Conservation (phyloP, 2,113 vertebrate species). For the Brienomyrus longianalis region DNA sequence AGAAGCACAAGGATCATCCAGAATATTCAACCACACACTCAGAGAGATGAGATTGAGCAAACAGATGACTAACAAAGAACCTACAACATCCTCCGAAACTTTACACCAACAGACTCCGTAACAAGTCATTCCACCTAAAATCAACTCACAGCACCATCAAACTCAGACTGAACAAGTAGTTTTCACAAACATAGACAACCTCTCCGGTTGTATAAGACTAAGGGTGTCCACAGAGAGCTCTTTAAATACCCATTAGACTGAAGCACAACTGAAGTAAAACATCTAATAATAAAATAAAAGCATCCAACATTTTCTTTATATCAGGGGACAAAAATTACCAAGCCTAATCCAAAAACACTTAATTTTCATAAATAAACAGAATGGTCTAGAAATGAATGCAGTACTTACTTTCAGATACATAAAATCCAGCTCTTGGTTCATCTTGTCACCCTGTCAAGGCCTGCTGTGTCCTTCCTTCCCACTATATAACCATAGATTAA, state of each 20-base stretch:
- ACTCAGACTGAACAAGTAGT: background rate
- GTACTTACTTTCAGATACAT: slow-evolving; percentile 74
- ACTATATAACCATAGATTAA: slow-evolving; percentile 12
- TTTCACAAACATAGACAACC: background rate
- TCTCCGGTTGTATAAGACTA: background rate
- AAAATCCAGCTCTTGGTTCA: slow-evolving; percentile 64
- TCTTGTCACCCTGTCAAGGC: slow-evolving; percentile 36
- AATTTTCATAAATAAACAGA: background rate
- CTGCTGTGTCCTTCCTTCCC: slow-evolving; percentile 30
- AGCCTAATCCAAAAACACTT: background rate
- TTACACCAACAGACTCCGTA: background rate
- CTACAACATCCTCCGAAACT: background rate
- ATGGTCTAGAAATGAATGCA: background rate
- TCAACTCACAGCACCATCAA: background rate
- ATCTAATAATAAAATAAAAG: background rate
- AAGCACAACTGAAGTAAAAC: background rate
- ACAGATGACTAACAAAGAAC: background rate
- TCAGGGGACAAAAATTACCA: background rate
- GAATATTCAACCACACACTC: background rate
- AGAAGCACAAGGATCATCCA: background rate
- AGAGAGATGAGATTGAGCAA: background rate
- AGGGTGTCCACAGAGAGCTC: background rate
- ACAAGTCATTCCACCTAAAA: background rate
- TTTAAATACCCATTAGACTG: background rate
- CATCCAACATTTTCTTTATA: background rate